Evolutionary conservation across 2,888 invertebrate species (phyloP).

Genomic region (Ectemnius continuus): DNA sequence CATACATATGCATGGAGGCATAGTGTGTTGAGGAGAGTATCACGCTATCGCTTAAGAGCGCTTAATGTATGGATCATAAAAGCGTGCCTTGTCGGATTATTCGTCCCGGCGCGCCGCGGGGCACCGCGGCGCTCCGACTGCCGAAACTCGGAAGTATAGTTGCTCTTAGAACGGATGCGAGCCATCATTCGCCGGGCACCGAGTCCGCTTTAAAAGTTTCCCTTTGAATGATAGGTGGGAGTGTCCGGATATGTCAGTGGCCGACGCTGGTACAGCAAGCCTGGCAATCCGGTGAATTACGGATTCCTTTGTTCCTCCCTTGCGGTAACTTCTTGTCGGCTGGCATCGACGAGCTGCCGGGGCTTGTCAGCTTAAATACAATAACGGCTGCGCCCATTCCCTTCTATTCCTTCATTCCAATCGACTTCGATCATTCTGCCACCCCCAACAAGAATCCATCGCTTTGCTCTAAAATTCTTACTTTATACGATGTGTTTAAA

Average conservation of each 20-base stretch:
- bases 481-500: no score
- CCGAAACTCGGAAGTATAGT: conserved; percentile 53
- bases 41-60: background rate
- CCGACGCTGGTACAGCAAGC: conserved; percentile 5
- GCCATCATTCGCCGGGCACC: background rate
- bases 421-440: no score
- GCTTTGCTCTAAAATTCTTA: no score
- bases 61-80: conserved; percentile 31
- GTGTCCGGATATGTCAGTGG: conserved; percentile 49
- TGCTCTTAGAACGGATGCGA: conserved; percentile 49
- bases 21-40: background rate
- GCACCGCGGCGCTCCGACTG: background rate
- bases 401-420: no score
- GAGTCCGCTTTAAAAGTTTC: conserved; percentile 34
- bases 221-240: conserved; percentile 55
- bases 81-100: conserved; percentile 29
- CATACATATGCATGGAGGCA: no score
- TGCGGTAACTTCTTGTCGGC: conserved; percentile 26
- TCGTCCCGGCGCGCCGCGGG: background rate
- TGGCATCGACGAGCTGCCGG: background rate
- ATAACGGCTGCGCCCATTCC: no score
- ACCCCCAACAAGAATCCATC: no score
- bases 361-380: no score
- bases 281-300: conserved; percentile 47
- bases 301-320: conserved; percentile 53